Percentiles rank a stretch among this genome's conserved stretches.
Evolutionary conservation across 2,113 vertebrate genomes (phyloP).

Genomic region (Oriolus oriolus): DNA sequence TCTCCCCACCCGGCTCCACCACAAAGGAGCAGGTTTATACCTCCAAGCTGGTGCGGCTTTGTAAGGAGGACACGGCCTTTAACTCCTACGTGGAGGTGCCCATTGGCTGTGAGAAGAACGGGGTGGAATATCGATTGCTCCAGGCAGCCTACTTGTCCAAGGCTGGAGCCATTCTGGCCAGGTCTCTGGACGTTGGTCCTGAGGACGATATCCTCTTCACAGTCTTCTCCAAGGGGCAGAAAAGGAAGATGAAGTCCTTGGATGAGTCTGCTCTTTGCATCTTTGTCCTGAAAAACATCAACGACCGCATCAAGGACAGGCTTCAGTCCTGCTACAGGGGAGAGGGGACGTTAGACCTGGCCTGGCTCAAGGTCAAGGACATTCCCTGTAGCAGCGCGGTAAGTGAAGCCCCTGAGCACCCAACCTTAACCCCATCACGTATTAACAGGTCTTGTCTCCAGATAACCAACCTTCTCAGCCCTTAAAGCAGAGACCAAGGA

Average conservation of each 20-base stretch:
- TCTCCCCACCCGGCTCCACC: constrained; percentile 87
- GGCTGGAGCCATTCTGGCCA: constrained; percentile 87
- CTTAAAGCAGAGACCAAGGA: not conserved
- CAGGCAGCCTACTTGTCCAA: constrained; percentile 95
- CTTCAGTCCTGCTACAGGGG: constrained; percentile 98
- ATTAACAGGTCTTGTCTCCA: no score
- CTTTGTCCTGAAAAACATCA: constrained; percentile 92
- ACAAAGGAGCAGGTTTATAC: constrained; percentile 95
- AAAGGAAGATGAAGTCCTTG: constrained; percentile 90
- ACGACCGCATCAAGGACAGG: constrained; percentile 93
- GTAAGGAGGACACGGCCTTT: constrained; percentile 94
- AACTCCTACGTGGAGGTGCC: constrained; percentile 98
- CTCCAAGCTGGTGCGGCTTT: constrained; percentile 94
- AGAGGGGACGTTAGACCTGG: constrained; percentile 93
- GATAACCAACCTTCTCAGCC: not conserved
- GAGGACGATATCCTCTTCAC: constrained; percentile 94
- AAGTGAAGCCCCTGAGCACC: constrained; percentile 64
- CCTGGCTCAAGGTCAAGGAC: constrained; percentile 99
- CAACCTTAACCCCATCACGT: not conserved
- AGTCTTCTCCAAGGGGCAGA: constrained; percentile 96
- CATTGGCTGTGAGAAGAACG: constrained; percentile 88
- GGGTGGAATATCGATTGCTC: constrained; percentile 92
- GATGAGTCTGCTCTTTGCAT: constrained; percentile 95
- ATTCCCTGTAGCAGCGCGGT: constrained; percentile 97
- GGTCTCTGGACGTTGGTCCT: constrained; percentile 80